These are phyloP conservation scores for Heterodera schachtii DNA, from an alignment of 1,140 invertebrate species.

Conservation along the genomic window DNA sequence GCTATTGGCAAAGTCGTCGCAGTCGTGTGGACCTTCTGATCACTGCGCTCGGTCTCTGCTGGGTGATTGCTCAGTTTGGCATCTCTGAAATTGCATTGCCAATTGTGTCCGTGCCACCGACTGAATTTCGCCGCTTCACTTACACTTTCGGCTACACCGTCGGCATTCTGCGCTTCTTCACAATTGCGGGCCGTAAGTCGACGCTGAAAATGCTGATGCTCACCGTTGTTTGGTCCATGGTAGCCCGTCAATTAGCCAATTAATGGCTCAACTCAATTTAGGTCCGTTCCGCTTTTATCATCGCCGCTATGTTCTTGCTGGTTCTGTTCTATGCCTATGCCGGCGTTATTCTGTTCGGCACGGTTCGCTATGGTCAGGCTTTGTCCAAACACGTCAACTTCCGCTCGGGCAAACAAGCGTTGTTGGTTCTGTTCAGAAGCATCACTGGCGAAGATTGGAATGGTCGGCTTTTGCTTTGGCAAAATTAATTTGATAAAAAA, in stretches of 20 bases:
- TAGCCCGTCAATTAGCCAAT: slow-evolving; percentile 61
- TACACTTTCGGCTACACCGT: slow-evolving; percentile 97
- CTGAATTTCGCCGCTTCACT: slow-evolving; percentile 65
- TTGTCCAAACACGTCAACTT: slow-evolving; percentile 96
- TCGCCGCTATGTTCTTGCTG: slow-evolving; percentile 97
- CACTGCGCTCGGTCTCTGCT: slow-evolving; percentile 90
- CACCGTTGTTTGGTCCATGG: slow-evolving; percentile 92
- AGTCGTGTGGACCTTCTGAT: slow-evolving; percentile 97
- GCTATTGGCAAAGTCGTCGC: slow-evolving; percentile 95
- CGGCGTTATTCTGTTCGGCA: slow-evolving; percentile 96
- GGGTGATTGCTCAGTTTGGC: slow-evolving; percentile 80
- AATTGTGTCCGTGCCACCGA: slow-evolving; percentile 31
- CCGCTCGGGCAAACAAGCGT: slow-evolving; percentile 90
- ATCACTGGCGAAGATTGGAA: slow-evolving; percentile 99
- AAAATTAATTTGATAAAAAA: slow-evolving; percentile 65
- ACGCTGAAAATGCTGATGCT: slow-evolving; percentile 99
- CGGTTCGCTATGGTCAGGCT: slow-evolving; percentile 97
- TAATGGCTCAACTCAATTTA: slow-evolving; percentile 73
- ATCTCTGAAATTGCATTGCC: slow-evolving; percentile 71
- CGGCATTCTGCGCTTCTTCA: slow-evolving; percentile 96
- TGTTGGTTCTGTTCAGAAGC: slow-evolving; percentile 95
- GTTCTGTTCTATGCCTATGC: slow-evolving; percentile 98
- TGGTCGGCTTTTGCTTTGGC: slow-evolving; percentile 84
- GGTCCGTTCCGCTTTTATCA: slow-evolving; percentile 99
- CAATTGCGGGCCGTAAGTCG: slow-evolving; percentile 81